Conservation (phyloP, 2,888 invertebrate species). For the Agapostemon virescens region DNA sequence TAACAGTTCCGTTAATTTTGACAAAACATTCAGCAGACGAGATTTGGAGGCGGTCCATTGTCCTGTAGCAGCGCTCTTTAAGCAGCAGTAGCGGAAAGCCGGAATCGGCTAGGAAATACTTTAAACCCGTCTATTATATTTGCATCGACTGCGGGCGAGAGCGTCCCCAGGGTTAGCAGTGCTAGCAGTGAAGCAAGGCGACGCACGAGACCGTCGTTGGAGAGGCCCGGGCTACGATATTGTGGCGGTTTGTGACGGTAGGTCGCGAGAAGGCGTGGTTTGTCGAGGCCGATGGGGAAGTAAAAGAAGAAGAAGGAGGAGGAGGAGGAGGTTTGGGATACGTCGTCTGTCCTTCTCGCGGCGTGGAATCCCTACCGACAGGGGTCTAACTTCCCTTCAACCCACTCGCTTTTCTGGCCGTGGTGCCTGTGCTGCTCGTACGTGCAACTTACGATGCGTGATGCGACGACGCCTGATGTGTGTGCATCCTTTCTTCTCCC, state of each 20-base stretch:
- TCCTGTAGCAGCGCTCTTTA: neutral
- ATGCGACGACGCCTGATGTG: constrained; percentile 70
- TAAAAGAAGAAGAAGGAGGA: constrained; percentile 59
- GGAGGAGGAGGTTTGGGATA: neutral
- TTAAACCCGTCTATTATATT: constrained; percentile 62
- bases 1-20: neutral
- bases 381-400: constrained; percentile 50
- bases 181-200: constrained; percentile 31
- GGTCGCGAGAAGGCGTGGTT: constrained; percentile 71
- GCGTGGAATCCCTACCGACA: constrained; percentile 61
- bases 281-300: constrained; percentile 48
- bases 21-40: neutral
- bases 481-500: constrained; percentile 58
- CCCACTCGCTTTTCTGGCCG: constrained; percentile 54
- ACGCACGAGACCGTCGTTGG: neutral
- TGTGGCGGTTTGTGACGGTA: constrained; percentile 57
- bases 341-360: constrained; percentile 50
- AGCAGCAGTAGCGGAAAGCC: neutral
- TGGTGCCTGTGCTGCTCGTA: constrained; percentile 47
- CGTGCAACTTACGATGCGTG: constrained; percentile 73
- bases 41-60: neutral
- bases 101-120: constrained; percentile 24
- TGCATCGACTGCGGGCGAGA: constrained; percentile 63
- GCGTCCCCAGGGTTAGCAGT: constrained; percentile 47
- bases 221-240: constrained; percentile 48